These are phyloP conservation scores for Percopsis omiscomaycus DNA, from an alignment of 2,797 vertebrate genomes.

Conservation along the genomic window DNA sequence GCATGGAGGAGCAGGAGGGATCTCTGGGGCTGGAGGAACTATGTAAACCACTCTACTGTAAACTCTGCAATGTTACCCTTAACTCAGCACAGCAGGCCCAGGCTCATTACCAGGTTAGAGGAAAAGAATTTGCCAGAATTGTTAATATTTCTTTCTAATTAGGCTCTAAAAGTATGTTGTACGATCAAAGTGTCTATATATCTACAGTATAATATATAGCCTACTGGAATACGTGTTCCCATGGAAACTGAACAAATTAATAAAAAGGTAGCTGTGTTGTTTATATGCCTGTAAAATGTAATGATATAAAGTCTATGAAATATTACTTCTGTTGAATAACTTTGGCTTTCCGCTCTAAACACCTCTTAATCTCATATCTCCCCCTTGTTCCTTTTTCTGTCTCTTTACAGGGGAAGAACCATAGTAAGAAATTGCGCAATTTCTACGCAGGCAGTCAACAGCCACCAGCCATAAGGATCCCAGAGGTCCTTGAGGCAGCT, in stretches of 20 bases:
- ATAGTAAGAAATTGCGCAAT: conserved; percentile 96
- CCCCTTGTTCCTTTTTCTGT: conserved; percentile 12
- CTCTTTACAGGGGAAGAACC: conserved; percentile 91
- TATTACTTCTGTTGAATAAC: not conserved
- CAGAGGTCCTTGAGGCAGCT: conserved; percentile 79
- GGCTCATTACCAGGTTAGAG: conserved; percentile 96
- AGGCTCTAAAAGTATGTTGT: no score
- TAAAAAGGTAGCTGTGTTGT: not conserved
- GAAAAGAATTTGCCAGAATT: not conserved
- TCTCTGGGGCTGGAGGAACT: conserved; percentile 91
- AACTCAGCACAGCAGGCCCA: conserved; percentile 98
- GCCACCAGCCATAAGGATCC: conserved; percentile 88
- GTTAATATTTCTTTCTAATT: not conserved
- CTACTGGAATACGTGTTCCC: not conserved
- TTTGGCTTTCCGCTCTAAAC: not conserved
- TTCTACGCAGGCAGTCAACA: conserved; percentile 96
- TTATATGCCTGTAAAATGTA: not conserved
- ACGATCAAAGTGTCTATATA: no score
- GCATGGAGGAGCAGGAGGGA: conserved; percentile 85
- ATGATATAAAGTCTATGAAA: not conserved
- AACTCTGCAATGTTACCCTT: conserved; percentile 96
- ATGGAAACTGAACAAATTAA: not conserved
- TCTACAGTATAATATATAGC: no score
- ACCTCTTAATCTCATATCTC: not conserved
- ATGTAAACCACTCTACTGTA: conserved; percentile 96